Base-by-base conservation (phyloP, 2,113 vertebrate species). In the Crotalus tigris region DNA sequence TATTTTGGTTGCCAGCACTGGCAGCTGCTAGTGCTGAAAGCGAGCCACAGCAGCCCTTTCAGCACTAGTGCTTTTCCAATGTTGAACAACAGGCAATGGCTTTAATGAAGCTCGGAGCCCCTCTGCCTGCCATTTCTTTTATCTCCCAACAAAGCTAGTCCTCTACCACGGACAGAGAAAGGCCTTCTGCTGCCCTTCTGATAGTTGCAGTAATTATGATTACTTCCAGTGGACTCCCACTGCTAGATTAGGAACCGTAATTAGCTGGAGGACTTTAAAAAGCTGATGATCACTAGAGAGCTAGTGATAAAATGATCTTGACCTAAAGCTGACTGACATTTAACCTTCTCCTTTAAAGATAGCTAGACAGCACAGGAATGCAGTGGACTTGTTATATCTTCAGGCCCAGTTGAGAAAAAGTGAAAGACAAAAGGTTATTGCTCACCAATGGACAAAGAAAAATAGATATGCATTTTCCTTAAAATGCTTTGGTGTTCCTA, bases 11-110 rank as follows among this genome's bases (percentile, higher is more conserved):
- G 61, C 89, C 88, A 90, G 4, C 17, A 23, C 49, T 69, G 86
- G 90, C 86, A 88, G 90, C 44, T 85, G 87, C 89, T 89, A 75
- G 29, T 88, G 85, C 59, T 59, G 85, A 88, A 85, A 75, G 51
- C 39, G 33, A 87, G 81, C 58, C 58, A 88, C 88, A 87, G 91
- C 15, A 49, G 59, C 15, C 23, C 46, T 92, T 91, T 92, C 61
- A n/a, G 9, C 44, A 51, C 21, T 57, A 88, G 46, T 87, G 81
- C 51, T 21, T 87, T 90, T 64, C 75, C 69, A 69, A 7, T 87
- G 81, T 9, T 90, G 90, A 93, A 81, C 75, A 88, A 29, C 4
- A 24, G 90, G 75, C 92, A 61, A 44, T 85, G 87, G n/a, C 26
- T 33, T 92, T 92, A 91, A 92, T 59, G 91, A 49, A 87, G 6